These are phyloP conservation scores for Leptinotarsa undecemlineata DNA, from an alignment of 1,140 invertebrate species.

Conservation along the genomic window DNA sequence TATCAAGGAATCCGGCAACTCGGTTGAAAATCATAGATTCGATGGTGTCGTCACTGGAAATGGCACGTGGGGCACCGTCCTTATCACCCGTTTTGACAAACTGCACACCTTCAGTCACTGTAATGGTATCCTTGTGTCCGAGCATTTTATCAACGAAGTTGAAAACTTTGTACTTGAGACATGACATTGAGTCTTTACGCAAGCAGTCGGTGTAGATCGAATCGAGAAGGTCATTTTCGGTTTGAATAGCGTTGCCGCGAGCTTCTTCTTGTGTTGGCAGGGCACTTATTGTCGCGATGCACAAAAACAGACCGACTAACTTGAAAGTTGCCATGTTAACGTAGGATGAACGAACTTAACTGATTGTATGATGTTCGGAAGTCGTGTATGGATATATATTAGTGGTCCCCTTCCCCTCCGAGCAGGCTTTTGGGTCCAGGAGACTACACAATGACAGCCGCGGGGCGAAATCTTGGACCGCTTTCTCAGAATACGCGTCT, in stretches of 20 bases:
- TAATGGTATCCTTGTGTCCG: constrained; percentile 74
- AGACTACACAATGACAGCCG: constrained; percentile 52
- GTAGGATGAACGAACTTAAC: constrained; percentile 34
- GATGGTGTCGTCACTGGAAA: constrained; percentile 65
- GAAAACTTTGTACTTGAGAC: constrained; percentile 83
- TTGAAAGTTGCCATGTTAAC: constrained; percentile 43
- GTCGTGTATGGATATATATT: constrained; percentile 53
- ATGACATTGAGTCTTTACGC: constrained; percentile 77
- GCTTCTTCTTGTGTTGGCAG: constrained; percentile 69
- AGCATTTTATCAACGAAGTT: constrained; percentile 81
- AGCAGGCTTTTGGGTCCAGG: constrained; percentile 52
- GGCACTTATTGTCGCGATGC: constrained; percentile 61
- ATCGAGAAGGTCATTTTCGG: constrained; percentile 75
- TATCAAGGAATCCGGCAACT: constrained; percentile 73
- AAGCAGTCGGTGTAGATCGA: constrained; percentile 76
- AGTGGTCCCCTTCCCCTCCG: constrained; percentile 49
- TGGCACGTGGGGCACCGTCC: constrained; percentile 71
- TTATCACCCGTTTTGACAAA: constrained; percentile 72
- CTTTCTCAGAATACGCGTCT: constrained; percentile 53
- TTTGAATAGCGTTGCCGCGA: constrained; percentile 62
- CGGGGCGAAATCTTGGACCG: constrained; percentile 53
- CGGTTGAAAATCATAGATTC: constrained; percentile 70
- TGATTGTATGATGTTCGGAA: constrained; percentile 47
- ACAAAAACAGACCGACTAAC: constrained; percentile 55
- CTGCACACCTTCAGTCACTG: constrained; percentile 77